Evolutionary conservation across 64 coral and sea anemone species (phyloP).

Genomic region (Stylophora pistillata): DNA sequence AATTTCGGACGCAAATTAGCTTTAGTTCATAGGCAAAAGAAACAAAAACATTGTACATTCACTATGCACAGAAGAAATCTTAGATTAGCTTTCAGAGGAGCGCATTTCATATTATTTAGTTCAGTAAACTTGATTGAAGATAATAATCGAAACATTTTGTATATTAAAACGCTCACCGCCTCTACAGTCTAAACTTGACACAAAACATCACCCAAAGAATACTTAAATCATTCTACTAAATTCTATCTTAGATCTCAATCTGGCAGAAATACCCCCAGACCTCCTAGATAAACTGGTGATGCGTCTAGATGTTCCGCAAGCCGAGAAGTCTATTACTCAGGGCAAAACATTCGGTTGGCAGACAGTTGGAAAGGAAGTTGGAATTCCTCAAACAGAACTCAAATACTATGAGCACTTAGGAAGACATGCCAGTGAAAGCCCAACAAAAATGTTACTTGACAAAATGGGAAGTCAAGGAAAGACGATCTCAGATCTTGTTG

Average conservation of each 20-base stretch:
- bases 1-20: too few species aligned
- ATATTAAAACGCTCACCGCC: too few species aligned
- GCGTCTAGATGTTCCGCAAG: background rate
- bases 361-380: background rate
- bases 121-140: too few species aligned
- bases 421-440: background rate
- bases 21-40: too few species aligned
- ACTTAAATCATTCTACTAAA: background rate
- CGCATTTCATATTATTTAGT: too few species aligned
- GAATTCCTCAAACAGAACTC: background rate
- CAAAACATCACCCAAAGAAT: background rate
- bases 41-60: too few species aligned
- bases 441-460: background rate
- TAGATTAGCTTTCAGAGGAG: too few species aligned
- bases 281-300: background rate
- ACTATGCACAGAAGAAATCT: too few species aligned
- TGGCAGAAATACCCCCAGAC: conserved; percentile 24
- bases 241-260: background rate
- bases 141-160: too few species aligned
- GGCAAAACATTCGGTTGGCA: background rate
- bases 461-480: conserved; percentile 20
- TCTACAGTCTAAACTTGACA: too few species aligned
- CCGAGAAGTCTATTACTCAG: background rate
- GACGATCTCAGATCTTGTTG: conserved; percentile 5
- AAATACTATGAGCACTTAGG: background rate